Evolutionary conservation across 2,113 vertebrate genomes (phyloP).

Genomic region (Labeo rohita): DNA sequence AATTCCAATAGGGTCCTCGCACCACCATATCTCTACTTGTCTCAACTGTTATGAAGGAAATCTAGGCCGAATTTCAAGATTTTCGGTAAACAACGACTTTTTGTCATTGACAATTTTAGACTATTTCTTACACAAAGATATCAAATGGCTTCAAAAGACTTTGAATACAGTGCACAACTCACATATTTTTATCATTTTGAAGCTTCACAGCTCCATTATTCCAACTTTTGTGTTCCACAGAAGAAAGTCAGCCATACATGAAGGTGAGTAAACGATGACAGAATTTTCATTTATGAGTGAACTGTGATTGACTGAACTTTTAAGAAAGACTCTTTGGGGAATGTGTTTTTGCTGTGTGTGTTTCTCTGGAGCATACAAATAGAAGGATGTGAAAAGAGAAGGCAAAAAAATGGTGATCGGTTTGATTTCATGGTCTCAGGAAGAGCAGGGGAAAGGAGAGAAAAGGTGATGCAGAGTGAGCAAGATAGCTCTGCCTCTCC

Average conservation of each 20-base stretch:
- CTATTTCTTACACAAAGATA: neutral
- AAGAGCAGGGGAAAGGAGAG: neutral
- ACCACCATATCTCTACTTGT: neutral
- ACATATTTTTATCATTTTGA: neutral
- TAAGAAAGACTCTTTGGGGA: neutral
- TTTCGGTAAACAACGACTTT: neutral
- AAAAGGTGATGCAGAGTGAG: constrained; percentile 12
- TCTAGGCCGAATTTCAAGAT: neutral
- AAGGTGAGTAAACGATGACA: neutral
- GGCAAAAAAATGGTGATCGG: neutral
- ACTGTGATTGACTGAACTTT: neutral
- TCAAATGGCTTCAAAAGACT: neutral
- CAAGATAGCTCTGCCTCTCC: constrained; percentile 20
- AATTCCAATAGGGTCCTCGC: too few species aligned
- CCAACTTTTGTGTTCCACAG: neutral
- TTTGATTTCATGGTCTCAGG: constrained; percentile 3
- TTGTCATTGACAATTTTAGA: neutral
- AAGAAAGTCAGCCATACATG: neutral
- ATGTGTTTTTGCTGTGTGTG: neutral
- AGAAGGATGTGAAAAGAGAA: neutral
- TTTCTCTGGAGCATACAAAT: neutral
- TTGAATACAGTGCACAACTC: neutral
- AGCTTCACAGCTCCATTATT: neutral
- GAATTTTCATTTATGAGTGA: neutral
- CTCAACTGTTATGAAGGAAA: neutral